A percentile compares a stretch with the other conserved stretches of the same genome.
Evolutionary conservation across 2,888 invertebrate species (phyloP).

Genomic region (Acanthopleura granulata): DNA sequence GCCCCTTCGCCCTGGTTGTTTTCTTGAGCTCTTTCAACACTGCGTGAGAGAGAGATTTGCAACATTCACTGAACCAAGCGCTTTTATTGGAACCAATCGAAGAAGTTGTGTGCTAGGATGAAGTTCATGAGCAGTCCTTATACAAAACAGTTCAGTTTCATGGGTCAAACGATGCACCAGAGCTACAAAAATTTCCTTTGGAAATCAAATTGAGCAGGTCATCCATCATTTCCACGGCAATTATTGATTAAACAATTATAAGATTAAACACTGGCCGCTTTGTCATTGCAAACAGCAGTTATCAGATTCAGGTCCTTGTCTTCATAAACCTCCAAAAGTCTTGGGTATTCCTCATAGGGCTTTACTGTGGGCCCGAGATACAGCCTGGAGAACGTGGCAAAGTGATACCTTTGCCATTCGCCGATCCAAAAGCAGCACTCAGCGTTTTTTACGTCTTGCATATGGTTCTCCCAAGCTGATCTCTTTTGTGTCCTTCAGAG

Average conservation of each 20-base stretch:
- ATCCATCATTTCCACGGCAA: not conserved
- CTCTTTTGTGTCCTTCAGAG: not conserved
- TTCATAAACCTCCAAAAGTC: not conserved
- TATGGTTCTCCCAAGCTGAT: not conserved
- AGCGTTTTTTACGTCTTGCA: not conserved
- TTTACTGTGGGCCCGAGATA: not conserved
- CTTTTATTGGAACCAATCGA: not conserved
- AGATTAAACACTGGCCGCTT: conserved; percentile 7
- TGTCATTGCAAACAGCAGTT: not conserved
- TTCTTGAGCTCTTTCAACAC: not conserved
- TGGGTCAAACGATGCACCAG: not conserved
- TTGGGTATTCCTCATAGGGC: not conserved
- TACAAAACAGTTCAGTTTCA: conserved; percentile 9
- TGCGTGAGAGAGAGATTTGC: not conserved
- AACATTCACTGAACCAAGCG: not conserved
- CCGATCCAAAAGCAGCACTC: not conserved
- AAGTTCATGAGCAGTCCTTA: not conserved
- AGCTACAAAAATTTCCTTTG: not conserved
- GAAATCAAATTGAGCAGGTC: not conserved
- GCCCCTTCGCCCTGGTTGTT: not conserved
- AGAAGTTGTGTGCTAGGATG: not conserved
- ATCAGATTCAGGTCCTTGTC: not conserved
- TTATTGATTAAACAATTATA: not conserved
- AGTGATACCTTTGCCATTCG: not conserved
- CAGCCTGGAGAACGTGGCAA: not conserved